These are phyloP conservation scores for Phoeniculus purpureus DNA, from an alignment of 2,797 vertebrate genomes.

Conservation along the genomic window DNA sequence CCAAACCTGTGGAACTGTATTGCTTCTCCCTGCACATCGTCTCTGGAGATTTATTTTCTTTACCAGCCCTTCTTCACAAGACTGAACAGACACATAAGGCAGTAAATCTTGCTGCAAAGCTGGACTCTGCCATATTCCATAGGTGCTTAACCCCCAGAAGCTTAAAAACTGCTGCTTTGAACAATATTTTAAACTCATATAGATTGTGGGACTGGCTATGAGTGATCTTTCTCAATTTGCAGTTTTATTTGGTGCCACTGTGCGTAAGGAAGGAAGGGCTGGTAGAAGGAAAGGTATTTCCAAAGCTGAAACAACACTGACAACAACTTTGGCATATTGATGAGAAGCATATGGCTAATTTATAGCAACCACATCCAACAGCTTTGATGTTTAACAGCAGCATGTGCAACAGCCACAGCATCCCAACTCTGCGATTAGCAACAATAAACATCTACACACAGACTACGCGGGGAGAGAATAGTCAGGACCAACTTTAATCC, in stretches of 20 bases:
- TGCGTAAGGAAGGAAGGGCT: neutral
- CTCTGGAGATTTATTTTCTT: neutral
- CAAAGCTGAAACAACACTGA: neutral
- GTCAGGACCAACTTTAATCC: conserved; percentile 43
- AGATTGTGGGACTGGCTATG: neutral
- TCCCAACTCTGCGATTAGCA: neutral
- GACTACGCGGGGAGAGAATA: conserved; percentile 32
- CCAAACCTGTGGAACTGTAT: neutral
- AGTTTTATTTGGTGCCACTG: neutral
- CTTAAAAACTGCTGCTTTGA: neutral
- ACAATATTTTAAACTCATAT: neutral
- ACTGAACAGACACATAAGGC: neutral
- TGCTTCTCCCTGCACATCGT: neutral
- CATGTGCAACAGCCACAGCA: conserved; percentile 3
- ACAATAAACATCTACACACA: neutral
- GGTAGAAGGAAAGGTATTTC: neutral
- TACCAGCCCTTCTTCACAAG: neutral
- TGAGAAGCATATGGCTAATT: conserved; percentile 8
- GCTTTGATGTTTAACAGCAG: neutral
- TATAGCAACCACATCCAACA: conserved; percentile 1
- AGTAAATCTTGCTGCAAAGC: neutral
- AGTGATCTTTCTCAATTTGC: neutral
- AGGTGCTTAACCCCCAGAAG: neutral
- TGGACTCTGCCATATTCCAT: neutral
- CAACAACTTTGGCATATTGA: neutral